Conservation (phyloP, 2,113 vertebrate species). For the Dascyllus trimaculatus region DNA sequence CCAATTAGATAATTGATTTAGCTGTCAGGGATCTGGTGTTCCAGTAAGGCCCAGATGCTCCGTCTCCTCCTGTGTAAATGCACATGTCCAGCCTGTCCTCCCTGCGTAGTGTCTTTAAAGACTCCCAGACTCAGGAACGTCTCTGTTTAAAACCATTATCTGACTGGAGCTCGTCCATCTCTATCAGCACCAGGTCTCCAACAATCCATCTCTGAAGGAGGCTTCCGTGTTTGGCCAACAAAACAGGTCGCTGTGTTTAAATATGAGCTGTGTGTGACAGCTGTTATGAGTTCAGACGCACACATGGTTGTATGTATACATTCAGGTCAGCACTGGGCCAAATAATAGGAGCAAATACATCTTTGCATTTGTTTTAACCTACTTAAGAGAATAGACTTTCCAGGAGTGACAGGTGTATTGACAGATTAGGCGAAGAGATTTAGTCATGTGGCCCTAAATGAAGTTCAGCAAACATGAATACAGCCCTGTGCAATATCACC, state of each 20-base stretch:
- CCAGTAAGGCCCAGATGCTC: slow-evolving; percentile 13
- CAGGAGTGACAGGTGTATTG: no score
- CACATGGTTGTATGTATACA: slow-evolving; percentile 39
- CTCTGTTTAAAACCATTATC: slow-evolving; percentile 76
- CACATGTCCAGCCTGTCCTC: slow-evolving; percentile 59
- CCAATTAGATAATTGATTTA: slow-evolving; percentile 21
- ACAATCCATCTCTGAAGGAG: slow-evolving; percentile 39
- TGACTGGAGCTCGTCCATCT: slow-evolving; percentile 66
- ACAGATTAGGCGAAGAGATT: no score
- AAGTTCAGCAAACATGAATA: no score
- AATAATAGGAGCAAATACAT: slow-evolving; percentile 31
- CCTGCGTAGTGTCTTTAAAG: slow-evolving; percentile 64
- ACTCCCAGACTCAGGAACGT: slow-evolving; percentile 28
- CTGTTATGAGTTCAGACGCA: slow-evolving; percentile 50
- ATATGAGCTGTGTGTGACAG: slow-evolving; percentile 46
- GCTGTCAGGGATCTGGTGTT: neutral
- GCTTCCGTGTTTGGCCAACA: slow-evolving; percentile 58
- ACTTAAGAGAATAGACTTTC: neutral
- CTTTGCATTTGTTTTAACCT: slow-evolving; percentile 8
- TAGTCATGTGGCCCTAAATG: no score
- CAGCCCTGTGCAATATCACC: no score
- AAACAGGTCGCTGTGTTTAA: slow-evolving; percentile 54
- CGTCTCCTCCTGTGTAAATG: slow-evolving; percentile 41
- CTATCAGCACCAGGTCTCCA: slow-evolving; percentile 23
- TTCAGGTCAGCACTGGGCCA: slow-evolving; percentile 7